Percentiles rank a stretch among this genome's conserved stretches.
Conservation (phyloP, 1,140 invertebrate species). For the Meteorus sp. region DNA sequence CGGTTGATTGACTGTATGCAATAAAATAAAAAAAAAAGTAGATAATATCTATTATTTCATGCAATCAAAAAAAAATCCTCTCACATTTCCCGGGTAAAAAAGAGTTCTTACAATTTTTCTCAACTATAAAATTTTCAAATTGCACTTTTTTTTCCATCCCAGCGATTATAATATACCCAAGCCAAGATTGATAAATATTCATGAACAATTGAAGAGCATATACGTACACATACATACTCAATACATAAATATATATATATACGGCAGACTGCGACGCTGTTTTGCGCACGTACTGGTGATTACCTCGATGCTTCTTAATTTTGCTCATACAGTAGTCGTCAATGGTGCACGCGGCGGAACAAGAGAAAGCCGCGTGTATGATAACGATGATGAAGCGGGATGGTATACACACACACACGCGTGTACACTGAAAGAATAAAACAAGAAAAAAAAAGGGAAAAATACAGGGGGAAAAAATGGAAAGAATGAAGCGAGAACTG, state of each 20-base stretch:
- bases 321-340: constrained; percentile 3
- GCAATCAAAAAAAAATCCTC: too few relatives aligned
- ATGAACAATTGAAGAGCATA: constrained; percentile 10
- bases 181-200: constrained; percentile 7
- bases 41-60: too few relatives aligned
- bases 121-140: neutral
- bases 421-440: neutral
- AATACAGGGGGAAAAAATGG: neutral
- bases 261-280: too few relatives aligned
- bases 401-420: neutral
- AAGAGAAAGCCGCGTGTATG: neutral
- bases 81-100: too few relatives aligned
- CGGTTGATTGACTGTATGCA: too few relatives aligned
- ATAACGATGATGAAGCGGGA: neutral
- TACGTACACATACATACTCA: too few relatives aligned
- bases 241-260: too few relatives aligned
- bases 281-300: neutral
- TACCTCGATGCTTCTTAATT: constrained; percentile 12
- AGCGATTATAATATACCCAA: too few relatives aligned
- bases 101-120: too few relatives aligned
- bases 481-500: constrained; percentile 13
- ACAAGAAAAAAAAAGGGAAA: neutral
- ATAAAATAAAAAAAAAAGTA: too few relatives aligned
- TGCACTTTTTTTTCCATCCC: too few relatives aligned
- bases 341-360: neutral